Evolutionary conservation across 2,113 vertebrate species (phyloP), one percentile per base, ranked within the genome.

Genomic region (Scopus umbretta): DNA sequence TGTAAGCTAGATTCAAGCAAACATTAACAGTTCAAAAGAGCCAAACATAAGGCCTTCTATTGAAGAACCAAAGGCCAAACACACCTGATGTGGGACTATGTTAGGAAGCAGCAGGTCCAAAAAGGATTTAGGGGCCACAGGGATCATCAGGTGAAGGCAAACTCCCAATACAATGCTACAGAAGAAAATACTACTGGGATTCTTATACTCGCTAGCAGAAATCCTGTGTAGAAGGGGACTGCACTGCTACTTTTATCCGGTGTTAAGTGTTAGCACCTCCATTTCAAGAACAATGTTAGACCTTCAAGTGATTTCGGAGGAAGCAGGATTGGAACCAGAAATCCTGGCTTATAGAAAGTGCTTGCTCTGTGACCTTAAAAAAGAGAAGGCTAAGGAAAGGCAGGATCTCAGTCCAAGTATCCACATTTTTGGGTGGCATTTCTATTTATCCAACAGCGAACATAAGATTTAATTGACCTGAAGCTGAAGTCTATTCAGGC

Each of bases 1-100:
- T 95, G 76, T 89, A 94, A 96, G 3, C 84, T 59, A 75, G 36
- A 71, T 29, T 79, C 73, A 92, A 85, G 61, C 43, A 97, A 96
- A 94, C 56, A 91, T 79, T 92, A 89, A 89, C 73, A 72, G 78
- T 30, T 29, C 43, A 47, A 91, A 95, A 59, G 29, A 81, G 47
- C 13, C 61, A 81, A 63, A 74, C 3, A 0, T 67, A 59, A 87
- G 5, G 47, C 43, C 68, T 71, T 66, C 18, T 38, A 25, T 0
- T 55, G 36, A 87, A 89, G 80, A 96, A 75, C 10, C 40, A 81
- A 96, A 91, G 56, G 76, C 23, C 78, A 72, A 86, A 85, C 30
- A 85, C 30, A 91, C 30, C 49, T 61, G 40, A 76, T 53, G 34
- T 30, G 18, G 10, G 36, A 36, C 23, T 66, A 11, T 6, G 9